phyloP scores from a whole-genome alignment of 2,888 invertebrate species.

The Cerceris rybyensis region DNA sequence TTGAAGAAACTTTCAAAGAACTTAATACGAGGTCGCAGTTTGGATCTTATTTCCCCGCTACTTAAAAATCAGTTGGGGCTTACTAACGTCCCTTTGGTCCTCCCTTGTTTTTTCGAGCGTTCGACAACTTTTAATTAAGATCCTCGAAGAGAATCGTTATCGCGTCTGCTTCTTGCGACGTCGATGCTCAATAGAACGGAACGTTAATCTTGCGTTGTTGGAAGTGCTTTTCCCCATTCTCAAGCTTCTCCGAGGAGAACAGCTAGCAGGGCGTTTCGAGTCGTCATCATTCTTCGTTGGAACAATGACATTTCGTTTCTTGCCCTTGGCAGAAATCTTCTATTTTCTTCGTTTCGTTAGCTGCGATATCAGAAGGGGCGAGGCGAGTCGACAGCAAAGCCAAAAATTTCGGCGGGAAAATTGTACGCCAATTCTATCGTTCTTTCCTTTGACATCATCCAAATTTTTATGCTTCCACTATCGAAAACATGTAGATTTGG shows the following conservation, averaged over 20 bases:
- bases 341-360: constrained; percentile 13
- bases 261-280: constrained; percentile 8
- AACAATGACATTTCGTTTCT: constrained; percentile 56
- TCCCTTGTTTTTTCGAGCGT: background rate
- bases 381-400: background rate
- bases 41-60: background rate
- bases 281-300: constrained; percentile 49
- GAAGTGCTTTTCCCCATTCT: constrained; percentile 26
- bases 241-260: constrained; percentile 6
- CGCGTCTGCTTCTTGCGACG: constrained; percentile 17
- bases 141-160: constrained; percentile 24
- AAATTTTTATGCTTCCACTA: too few relatives aligned
- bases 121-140: constrained; percentile 28
- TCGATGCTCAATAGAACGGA: constrained; percentile 21
- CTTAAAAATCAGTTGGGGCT: constrained; percentile 8
- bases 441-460: too few relatives aligned
- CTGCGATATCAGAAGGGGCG: background rate
- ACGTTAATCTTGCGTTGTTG: constrained; percentile 32
- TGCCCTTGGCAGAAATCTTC: constrained; percentile 10
- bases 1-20: background rate
- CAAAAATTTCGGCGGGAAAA: constrained; percentile 1
- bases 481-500: too few relatives aligned
- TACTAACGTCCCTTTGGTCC: background rate
- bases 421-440: constrained; percentile 1
- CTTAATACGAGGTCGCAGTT: background rate